Evolutionary conservation across 2,113 vertebrate species (phyloP), one percentile per base, ranked within the genome.

Genomic region (Crotalus viridis): DNA sequence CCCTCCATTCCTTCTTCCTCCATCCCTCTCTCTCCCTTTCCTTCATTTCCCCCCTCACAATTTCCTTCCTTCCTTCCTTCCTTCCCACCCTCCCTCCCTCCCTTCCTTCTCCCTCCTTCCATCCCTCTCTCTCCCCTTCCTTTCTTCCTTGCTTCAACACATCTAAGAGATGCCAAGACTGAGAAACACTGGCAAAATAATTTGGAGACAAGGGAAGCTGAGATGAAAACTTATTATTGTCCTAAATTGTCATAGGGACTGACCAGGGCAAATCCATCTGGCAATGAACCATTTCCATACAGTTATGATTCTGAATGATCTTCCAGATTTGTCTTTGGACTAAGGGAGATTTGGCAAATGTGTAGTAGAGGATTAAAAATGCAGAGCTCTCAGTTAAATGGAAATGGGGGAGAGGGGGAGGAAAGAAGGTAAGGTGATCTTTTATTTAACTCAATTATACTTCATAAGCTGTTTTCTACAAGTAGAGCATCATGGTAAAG

Each of bases 331-430:
- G 95, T 97, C 97, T 97, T 96, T 95, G 97, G 96, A 93, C 96
- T 97, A 95, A 96, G 97, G 97, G 97, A 48, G 46, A 48, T 95
- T 96, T 97, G 96, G 95, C 95, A 96, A n/a, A 10, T 9, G 46
- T 46, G 46, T 46, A 4, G 46, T 46, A 46, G 39, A 26, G 48
- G 9, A 33, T 9, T 52, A 19, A 88, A 28, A 57, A 97, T 96
- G 96, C 95, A 69, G 90, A 95, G 95, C 96, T 94, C 91, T 91
- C 97, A 97, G 97, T 3, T 0, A 0, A 64, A 43, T 3, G 8
- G 1, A 52, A 2, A 17, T 43, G 46, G 5, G 46, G 26, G 3
- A 6, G 46, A 48, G 33, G 5, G 0, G 43, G 89, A 10, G 81
- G 91, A 5, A 28, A 93, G 69, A 2, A 13, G 17, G 17, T 8